These are phyloP conservation scores for Unio delphinus DNA, from an alignment of 2,888 invertebrate species.

Conservation along the genomic window DNA sequence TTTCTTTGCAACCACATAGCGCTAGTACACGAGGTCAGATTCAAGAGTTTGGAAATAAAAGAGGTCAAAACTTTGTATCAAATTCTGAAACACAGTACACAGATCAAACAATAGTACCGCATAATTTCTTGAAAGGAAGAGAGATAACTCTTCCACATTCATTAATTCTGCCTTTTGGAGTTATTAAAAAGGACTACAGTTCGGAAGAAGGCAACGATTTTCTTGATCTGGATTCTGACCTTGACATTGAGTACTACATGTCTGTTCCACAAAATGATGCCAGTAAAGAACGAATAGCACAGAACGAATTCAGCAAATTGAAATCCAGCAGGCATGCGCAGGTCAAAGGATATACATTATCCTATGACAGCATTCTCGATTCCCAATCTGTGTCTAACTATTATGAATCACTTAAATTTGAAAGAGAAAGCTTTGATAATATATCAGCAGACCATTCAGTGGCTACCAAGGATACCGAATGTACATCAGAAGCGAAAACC, in stretches of 20 bases:
- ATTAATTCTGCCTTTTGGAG: constrained; percentile 9
- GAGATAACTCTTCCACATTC: constrained; percentile 43
- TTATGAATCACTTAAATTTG: too few relatives aligned
- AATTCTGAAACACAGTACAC: constrained; percentile 10
- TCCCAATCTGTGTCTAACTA: too few relatives aligned
- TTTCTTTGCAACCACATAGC: constrained; percentile 38
- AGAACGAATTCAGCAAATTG: too few relatives aligned
- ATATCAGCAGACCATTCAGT: too few relatives aligned
- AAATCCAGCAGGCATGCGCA: too few relatives aligned
- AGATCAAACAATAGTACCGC: constrained; percentile 4
- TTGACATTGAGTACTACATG: constrained; percentile 31
- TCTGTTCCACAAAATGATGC: background rate
- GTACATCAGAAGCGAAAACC: too few relatives aligned
- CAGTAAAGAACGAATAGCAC: too few relatives aligned
- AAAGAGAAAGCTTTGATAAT: too few relatives aligned
- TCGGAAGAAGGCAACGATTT: constrained; percentile 30
- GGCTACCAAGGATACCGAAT: too few relatives aligned
- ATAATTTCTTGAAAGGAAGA: constrained; percentile 38
- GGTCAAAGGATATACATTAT: too few relatives aligned
- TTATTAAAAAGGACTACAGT: constrained; percentile 24
- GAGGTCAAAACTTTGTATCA: constrained; percentile 1
- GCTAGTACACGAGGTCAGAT: constrained; percentile 14
- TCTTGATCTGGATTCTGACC: constrained; percentile 5
- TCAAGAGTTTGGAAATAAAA: constrained; percentile 25
- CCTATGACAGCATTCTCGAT: too few relatives aligned